Conservation (phyloP, 2,888 invertebrate species). For the Strigamia crassipes region DNA sequence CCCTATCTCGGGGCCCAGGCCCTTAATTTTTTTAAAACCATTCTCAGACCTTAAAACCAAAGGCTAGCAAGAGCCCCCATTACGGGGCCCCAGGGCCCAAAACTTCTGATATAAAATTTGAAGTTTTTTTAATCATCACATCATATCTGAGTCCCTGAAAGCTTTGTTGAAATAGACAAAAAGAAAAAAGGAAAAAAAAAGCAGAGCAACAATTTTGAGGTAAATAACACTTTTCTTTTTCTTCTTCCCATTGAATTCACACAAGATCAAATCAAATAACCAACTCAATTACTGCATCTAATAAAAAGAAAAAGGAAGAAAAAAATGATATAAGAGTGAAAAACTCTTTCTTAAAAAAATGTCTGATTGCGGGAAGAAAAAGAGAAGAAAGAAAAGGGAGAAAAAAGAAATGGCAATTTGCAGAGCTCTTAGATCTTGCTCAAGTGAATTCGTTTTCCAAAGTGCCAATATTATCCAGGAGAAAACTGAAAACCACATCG, state of each 20-base stretch:
- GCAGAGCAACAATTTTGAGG: not conserved
- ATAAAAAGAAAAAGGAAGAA: not conserved
- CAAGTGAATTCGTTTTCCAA: conserved; percentile 22
- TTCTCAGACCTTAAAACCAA: too few relatives aligned
- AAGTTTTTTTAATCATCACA: too few relatives aligned
- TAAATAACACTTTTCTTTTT: not conserved
- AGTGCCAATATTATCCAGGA: conserved; percentile 36
- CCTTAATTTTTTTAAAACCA: too few relatives aligned
- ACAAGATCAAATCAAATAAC: not conserved
- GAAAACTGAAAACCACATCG: conserved; percentile 13
- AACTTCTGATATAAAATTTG: too few relatives aligned
- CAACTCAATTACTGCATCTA: not conserved
- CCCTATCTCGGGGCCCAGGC: too few relatives aligned
- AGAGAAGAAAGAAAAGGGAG: not conserved
- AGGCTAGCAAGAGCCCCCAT: too few relatives aligned
- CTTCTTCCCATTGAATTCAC: not conserved
- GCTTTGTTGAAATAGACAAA: too few relatives aligned
- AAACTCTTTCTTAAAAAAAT: not conserved
- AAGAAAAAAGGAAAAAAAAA: not conserved
- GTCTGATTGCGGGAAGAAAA: not conserved
- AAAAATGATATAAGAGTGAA: not conserved
- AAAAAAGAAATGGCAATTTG: not conserved
- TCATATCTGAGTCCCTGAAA: too few relatives aligned
- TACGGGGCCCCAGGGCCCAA: too few relatives aligned
- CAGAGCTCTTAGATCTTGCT: not conserved